phyloP scores from a whole-genome alignment of 2,113 vertebrate species.

The Rhizomys pruinosus region DNA sequence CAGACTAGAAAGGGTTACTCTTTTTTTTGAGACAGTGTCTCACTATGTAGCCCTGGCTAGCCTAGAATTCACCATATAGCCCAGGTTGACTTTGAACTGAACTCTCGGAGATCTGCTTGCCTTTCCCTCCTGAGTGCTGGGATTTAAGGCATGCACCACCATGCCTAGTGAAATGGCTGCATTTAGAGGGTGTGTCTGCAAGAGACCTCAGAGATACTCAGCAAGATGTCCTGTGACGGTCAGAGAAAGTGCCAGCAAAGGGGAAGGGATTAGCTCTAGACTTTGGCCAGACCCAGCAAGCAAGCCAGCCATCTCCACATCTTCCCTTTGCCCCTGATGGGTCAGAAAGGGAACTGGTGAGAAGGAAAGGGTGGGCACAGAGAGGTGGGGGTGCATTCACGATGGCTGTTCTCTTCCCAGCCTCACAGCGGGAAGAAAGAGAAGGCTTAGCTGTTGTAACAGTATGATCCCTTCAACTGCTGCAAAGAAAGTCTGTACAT shows the following conservation, averaged over 20 bases:
- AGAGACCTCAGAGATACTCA: not conserved
- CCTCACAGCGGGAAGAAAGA: not conserved
- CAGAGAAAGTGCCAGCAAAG: not conserved
- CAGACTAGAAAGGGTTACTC: not conserved
- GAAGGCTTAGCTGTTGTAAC: not conserved
- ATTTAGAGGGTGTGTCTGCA: no score
- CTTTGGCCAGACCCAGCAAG: not conserved
- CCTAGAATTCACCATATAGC: no score
- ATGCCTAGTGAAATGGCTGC: not conserved
- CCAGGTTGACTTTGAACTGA: no score
- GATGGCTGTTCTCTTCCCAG: no score
- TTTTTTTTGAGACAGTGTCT: no score
- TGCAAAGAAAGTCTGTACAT: not conserved
- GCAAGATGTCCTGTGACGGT: not conserved
- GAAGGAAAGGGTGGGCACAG: not conserved
- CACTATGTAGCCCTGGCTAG: no score
- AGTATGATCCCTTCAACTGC: not conserved
- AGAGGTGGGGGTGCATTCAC: no score
- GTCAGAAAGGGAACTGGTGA: no score
- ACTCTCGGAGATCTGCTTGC: no score
- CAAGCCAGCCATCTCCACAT: not conserved
- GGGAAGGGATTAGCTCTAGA: not conserved
- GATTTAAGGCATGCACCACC: no score
- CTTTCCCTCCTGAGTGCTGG: no score
- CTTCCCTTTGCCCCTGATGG: not conserved